Base-by-base conservation (phyloP, 1,140 invertebrate species). In the Spodoptera litura region DNA sequence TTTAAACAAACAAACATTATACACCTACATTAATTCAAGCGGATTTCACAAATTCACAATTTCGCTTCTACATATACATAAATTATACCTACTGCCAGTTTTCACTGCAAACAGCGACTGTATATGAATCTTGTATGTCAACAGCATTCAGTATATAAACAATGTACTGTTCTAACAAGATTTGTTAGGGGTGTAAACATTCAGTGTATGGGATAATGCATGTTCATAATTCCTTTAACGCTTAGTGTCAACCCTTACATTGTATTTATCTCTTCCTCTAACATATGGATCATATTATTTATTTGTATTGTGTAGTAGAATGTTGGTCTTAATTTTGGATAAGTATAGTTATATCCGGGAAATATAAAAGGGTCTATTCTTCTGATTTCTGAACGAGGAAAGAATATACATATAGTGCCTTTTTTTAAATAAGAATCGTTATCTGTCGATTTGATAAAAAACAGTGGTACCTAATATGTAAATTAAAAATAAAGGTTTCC, bases 211-310 rank as follows among this genome's bases (percentile, higher is more conserved):
- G 52, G 27, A 38, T 71, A 71, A 71, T 71, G 68, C 52, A 71
- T 15, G 35, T 71, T 56, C 52, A 31, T 71, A 71, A 71, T 71
- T 71, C 68, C 51, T 35, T 6, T 71, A 55, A 71, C 55, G 68
- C 52, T 55, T 10, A 52, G 13, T 35, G 52, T 56, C 52, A 25
- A n/a, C 68, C 68, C 68, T 71, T 71, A 71, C 68, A 55, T 71
- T 12, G 52, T 15, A 55, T 55, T 13, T 55, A 55, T n/a, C 52
- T 55, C 56, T 59, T 59, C 56, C 56, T 20, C 5, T 8, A 15
- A 59, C 2, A 59, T 59, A 25, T 59, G 12, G 6, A 55, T 15
- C 52, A n/a, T 6, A 6, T 55, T 55, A 55, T 55, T 13, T 55
- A 44, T 44, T 6, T 44, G 6, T 44, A 44, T 10, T 10, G 9